Base-by-base conservation (phyloP, 2,113 vertebrate genomes). In the Paratilapia polleni region DNA sequence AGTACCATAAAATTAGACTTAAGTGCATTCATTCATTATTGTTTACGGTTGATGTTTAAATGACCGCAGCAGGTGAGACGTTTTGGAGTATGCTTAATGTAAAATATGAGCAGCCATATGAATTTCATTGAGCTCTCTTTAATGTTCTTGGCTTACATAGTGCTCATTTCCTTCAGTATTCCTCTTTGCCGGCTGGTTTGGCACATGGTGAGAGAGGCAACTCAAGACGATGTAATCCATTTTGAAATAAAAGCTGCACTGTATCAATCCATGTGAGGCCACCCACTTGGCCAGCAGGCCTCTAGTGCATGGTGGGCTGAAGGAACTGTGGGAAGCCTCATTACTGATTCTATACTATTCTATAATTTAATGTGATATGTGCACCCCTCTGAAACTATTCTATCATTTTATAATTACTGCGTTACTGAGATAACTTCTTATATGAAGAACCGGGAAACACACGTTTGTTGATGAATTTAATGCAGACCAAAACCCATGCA, bases 161-260 rank as follows among this genome's bases (percentile, higher is more conserved):
- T 1, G 5, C 68, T 91, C 82, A 77, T 91, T 92, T 89, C 86
- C 85, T 80, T 78, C 38, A 8, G 77, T 15, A 54, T 82, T 85
- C 66, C 56, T 87, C 34, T 15, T 22, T 77, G 62, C 78, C 2
- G 34, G 77, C 84, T 79, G 38, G 56, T 88, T 89, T 90, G 79
- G 85, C 90, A 88, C 78, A 63, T 8, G 34, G 76, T 20, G 80
- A 85, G 73, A 68, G 54, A 88, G 38, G 84, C 77, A 38, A 63
- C n/a, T 52, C 28, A 79, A 78, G 83, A 90, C 76, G 88, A 88
- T 88, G 88, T 89, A 90, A 91, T 90, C 63, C 85, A 26, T 91
- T 91, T 83, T 87, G 78, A 92, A 92, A 94, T 90, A 93, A 94
- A 91, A 89, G 91, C 89, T 61, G 84, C 74, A 78, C 86, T 91